Percentiles rank a stretch among this genome's conserved stretches.
These are phyloP conservation scores for Vidua chalybeata DNA, from an alignment of 2,113 vertebrate species.

Conservation along the genomic window DNA sequence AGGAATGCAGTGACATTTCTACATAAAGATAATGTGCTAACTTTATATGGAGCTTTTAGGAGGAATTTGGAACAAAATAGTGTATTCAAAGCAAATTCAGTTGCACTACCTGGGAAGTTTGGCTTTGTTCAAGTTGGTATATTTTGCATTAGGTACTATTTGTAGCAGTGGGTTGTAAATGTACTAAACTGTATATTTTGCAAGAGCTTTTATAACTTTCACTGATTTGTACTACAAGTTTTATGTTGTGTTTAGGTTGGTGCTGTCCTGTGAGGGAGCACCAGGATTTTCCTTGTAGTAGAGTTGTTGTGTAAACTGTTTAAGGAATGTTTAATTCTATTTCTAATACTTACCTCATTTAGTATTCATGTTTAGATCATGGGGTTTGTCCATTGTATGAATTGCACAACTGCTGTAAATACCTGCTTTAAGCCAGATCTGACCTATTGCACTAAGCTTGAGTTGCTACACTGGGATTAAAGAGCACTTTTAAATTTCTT, in stretches of 20 bases:
- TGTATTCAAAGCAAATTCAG: neutral
- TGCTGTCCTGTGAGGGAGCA: neutral
- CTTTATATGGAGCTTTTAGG: neutral
- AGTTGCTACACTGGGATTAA: constrained; percentile 41
- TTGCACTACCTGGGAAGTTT: neutral
- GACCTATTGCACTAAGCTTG: constrained; percentile 41
- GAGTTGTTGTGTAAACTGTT: neutral
- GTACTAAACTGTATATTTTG: neutral
- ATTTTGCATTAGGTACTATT: neutral
- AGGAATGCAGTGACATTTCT: neutral
- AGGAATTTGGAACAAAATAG: neutral
- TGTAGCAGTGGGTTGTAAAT: neutral
- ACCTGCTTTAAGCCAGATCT: neutral
- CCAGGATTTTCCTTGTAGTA: neutral
- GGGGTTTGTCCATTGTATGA: neutral
- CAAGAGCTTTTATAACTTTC: neutral
- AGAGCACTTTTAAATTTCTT: constrained; percentile 63
- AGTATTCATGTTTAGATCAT: neutral
- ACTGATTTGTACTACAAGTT: neutral
- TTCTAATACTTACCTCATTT: constrained; percentile 25
- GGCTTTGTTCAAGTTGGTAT: neutral
- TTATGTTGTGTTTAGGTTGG: neutral
- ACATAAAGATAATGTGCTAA: neutral
- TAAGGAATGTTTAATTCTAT: neutral
- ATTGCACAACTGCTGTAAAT: constrained; percentile 32